Evolutionary conservation across 2,888 invertebrate species (phyloP).

Genomic region (Pilophorus perplexus): DNA sequence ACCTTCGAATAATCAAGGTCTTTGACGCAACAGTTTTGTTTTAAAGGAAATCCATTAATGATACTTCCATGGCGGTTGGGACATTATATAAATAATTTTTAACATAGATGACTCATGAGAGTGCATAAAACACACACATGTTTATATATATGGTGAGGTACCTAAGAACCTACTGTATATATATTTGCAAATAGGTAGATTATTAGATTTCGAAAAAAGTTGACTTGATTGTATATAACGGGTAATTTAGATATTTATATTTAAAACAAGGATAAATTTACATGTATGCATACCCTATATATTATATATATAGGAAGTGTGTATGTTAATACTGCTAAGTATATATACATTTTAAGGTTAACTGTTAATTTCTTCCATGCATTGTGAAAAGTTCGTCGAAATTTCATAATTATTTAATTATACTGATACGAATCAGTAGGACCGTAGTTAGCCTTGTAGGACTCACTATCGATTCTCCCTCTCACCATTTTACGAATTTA

Average conservation of each 20-base stretch:
- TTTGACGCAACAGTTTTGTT: too few species aligned
- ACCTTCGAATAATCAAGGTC: too few species aligned
- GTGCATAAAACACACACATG: conserved; percentile 25
- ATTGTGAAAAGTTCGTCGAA: conserved; percentile 42
- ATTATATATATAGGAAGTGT: conserved; percentile 40
- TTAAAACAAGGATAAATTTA: conserved; percentile 31
- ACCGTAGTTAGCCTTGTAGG: conserved; percentile 37
- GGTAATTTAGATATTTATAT: conserved; percentile 43
- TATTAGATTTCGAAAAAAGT: conserved; percentile 40
- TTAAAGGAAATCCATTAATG: conserved; percentile 6
- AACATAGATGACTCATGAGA: conserved; percentile 29
- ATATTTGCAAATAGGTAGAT: conserved; percentile 33
- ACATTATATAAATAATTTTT: conserved; percentile 24
- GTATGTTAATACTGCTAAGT: conserved; percentile 38
- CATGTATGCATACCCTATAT: conserved; percentile 39
- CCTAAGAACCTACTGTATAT: conserved; percentile 27
- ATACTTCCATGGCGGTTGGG: conserved; percentile 45
- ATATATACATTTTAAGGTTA: conserved; percentile 33
- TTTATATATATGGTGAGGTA: conserved; percentile 40
- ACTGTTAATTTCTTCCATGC: conserved; percentile 41
- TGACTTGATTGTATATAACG: conserved; percentile 46
- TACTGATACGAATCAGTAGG: conserved; percentile 28
- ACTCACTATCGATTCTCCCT: conserved; percentile 38
- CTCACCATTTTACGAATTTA: conserved; percentile 46
- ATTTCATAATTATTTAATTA: conserved; percentile 36